Base-by-base conservation (phyloP, 1,140 invertebrate species). In the Archivesica marissinica region DNA sequence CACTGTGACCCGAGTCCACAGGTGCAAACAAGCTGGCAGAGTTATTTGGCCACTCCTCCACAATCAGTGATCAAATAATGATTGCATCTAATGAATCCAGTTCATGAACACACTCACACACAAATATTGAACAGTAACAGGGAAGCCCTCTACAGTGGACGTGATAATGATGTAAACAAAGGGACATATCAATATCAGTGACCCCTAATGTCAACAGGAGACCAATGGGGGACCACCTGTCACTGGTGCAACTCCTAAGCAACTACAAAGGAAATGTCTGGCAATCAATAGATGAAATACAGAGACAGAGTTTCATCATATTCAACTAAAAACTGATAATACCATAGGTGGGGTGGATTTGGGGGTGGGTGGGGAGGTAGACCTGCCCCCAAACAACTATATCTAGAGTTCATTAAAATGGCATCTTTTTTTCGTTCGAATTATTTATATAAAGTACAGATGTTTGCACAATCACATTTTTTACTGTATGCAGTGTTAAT, bases 201-300 rank as follows among this genome's bases (percentile, higher is more conserved):
- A 28, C 54, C 54, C 54, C 25, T 59, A 28, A 59, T 6, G 54
- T 28, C 54, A 59, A 59, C 54, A 59, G 25, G 54, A n/a, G 54
- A 2, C 25, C n/a, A 28, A 59, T 7, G 54, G 23, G 25, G 23
- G 25, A 28, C 54, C 54, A 59, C 54, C 54, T 59, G 54, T 28
- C 54, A 23, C n/a, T 59, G 25, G 25, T 28, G 33, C 54, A 59
- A 7, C n/a, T 59, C 33, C 23, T 20, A 17, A 59, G 13, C 2
- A 59, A 4, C 33, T 59, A 59, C 54, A 59, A 59, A 28, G 50
- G 25, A 28, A 6, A 59, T n/a, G n/a, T n/a, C 9, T 20, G 2
- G 25, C 33, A 59, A 59, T 59, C 54, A 59, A 59, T 59, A 59
- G 54, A n/a, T n/a, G n/a, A n/a, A n/a, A n/a, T n/a, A n/a, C n/a